phyloP scores from a whole-genome alignment of 2,797 vertebrate species.

The Myotis findleyi region DNA sequence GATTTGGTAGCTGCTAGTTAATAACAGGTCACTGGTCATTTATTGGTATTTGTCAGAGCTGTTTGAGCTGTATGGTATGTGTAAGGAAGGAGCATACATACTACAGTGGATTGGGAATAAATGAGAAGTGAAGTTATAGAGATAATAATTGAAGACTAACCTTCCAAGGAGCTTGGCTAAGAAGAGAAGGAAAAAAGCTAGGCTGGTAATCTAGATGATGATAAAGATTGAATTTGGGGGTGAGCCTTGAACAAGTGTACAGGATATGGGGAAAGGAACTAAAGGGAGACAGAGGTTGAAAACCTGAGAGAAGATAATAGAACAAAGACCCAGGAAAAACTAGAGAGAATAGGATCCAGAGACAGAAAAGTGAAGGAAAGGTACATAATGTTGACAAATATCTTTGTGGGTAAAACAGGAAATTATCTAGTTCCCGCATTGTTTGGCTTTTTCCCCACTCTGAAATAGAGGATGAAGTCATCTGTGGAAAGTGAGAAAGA shows the following conservation, averaged over 20 bases:
- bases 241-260: not conserved
- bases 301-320: not conserved
- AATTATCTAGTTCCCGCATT: slow-evolving; percentile 44
- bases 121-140: not conserved
- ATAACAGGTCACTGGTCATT: not conserved
- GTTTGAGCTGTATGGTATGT: not conserved
- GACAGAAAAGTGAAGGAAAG: slow-evolving; percentile 48
- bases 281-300: not conserved
- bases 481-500: slow-evolving; percentile 47
- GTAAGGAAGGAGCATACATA: not conserved
- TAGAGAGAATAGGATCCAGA: not conserved
- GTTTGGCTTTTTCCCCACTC: slow-evolving; percentile 44
- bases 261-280: not conserved
- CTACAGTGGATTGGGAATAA: not conserved
- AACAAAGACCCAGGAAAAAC: not conserved
- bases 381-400: not conserved
- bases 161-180: slow-evolving; percentile 6
- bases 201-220: not conserved
- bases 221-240: not conserved
- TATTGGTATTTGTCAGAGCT: not conserved
- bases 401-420: slow-evolving; percentile 32
- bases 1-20: not conserved
- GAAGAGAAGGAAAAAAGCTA: not conserved
- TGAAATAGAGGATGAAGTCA: slow-evolving; percentile 54
- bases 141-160: not conserved